These are phyloP conservation scores for Oegoconia quadripuncta DNA, from an alignment of 2,888 invertebrate species.

Conservation along the genomic window DNA sequence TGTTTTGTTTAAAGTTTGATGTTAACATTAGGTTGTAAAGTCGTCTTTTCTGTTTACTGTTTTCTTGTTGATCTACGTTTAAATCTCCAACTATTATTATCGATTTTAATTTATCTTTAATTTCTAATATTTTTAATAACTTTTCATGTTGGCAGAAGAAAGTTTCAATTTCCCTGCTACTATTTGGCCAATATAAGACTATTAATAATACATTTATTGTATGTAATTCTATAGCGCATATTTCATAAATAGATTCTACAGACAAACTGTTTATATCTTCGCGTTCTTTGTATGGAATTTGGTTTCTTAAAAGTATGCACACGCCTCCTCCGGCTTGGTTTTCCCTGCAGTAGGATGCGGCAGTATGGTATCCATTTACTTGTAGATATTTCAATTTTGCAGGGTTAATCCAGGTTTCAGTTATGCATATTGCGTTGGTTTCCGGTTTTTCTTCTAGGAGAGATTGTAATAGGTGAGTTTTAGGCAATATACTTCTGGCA, in stretches of 20 bases:
- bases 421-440: constrained; percentile 12
- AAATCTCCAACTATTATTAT: constrained; percentile 19
- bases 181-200: constrained; percentile 20
- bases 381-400: constrained; percentile 9
- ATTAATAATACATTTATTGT: constrained; percentile 14
- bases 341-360: constrained; percentile 11
- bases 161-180: constrained; percentile 13
- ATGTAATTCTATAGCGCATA: constrained; percentile 15
- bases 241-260: constrained; percentile 20
- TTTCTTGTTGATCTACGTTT: constrained; percentile 11
- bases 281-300: constrained; percentile 11
- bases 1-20: constrained; percentile 17
- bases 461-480: constrained; percentile 4
- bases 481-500: background rate
- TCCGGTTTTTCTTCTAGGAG: constrained; percentile 11
- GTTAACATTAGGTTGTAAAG: constrained; percentile 10
- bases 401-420: constrained; percentile 15
- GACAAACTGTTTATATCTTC: constrained; percentile 14
- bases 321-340: constrained; percentile 18
- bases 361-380: constrained; percentile 8
- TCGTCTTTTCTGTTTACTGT: background rate
- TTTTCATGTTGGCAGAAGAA: constrained; percentile 14
- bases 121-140: constrained; percentile 8
- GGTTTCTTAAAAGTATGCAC: constrained; percentile 12
- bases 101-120: constrained; percentile 14